Evolutionary conservation across 2,797 vertebrate species (phyloP).

Genomic region (Pangasius larnaudii): DNA sequence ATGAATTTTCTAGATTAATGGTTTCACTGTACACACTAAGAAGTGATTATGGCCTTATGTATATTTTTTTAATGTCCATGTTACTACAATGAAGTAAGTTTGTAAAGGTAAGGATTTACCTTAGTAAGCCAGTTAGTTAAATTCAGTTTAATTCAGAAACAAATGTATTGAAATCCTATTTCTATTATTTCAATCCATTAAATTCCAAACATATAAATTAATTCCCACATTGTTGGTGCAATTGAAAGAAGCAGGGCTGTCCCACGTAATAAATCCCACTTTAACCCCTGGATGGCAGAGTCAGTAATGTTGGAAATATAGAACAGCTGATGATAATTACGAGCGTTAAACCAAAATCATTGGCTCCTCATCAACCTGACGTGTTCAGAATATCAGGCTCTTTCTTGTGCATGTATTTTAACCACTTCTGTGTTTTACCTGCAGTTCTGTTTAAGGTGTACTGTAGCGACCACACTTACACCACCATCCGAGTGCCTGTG

Average conservation of each 20-base stretch:
- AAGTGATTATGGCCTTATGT: not conserved
- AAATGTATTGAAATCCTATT: not conserved
- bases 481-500: slow-evolving; percentile 90
- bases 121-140: not conserved
- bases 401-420: not conserved
- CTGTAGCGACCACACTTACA: slow-evolving; percentile 96
- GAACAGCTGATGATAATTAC: not conserved
- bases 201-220: not conserved
- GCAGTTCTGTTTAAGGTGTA: slow-evolving; percentile 96
- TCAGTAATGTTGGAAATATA: not conserved
- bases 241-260: not conserved
- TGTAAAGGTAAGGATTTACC: not conserved
- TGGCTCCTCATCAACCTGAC: not conserved
- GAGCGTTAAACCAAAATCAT: not conserved
- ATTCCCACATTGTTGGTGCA: not conserved
- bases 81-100: not conserved
- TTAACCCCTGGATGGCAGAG: not conserved
- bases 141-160: not conserved
- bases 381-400: not conserved
- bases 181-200: not conserved
- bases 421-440: slow-evolving; percentile 39
- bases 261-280: not conserved
- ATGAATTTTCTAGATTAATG: not conserved
- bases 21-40: not conserved
- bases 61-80: not conserved